Evolutionary conservation across 1,140 invertebrate genomes (phyloP), one percentile per base, ranked within the genome.

Genomic region (Achroia grisella): DNA sequence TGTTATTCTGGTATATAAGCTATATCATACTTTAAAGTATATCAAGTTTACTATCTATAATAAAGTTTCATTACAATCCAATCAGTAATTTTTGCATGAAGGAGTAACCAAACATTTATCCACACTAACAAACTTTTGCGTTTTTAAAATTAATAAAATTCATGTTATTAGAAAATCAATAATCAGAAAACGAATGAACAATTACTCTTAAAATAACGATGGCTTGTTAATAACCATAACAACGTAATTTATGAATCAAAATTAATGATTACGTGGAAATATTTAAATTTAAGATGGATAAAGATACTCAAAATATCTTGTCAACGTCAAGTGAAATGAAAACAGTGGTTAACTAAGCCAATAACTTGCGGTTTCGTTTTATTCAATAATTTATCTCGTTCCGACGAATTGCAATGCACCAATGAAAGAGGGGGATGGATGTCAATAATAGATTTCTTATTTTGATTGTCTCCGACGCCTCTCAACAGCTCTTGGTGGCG

Each of bases 311-410:
- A 44, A 56, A 52, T 43, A 35, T 34, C 49, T 52, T 35, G 33
- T 54, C 44, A 54, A 53, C 37, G 44, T 31, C 39, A 30, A 46
- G 43, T 44, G 35, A 51, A 72, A 62, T 56, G 53, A 55, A 56
- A 59, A 60, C 53, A 61, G 48, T 43, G 56, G 52, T 67, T 71
- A 77, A 77, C 70, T 69, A 73, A 74, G 69, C 65, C 65, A 72
- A 77, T 71, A 66, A 65, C 47, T 62, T 55, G 51, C 45, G 54
- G 52, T 56, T 61, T 56, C 34, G 27, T 23, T 37, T 5, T 23
- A 17, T 23, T 29, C 15, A 34, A 48, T 35, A 17, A 8, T 9
- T 29, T 32, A 14, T 53, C 48, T n/a, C 42, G 33, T 40, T 56
- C 28, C 44, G 33, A 8, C 36, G 13, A 30, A 23, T 17, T 8